These are phyloP conservation scores for Brachyhypopomus gauderio DNA, from an alignment of 2,113 vertebrate genomes.

Conservation along the genomic window DNA sequence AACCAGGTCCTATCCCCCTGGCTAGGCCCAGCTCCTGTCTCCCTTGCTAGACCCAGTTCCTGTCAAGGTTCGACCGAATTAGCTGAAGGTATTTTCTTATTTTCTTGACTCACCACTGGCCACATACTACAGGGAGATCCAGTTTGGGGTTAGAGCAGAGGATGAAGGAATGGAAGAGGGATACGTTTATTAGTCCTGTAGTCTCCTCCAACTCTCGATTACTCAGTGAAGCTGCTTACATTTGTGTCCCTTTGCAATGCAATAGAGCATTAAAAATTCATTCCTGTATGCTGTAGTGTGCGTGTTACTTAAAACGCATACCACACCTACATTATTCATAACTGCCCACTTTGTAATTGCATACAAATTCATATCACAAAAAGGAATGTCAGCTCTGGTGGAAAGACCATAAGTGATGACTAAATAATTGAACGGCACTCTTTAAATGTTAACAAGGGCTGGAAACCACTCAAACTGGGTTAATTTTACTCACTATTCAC, in stretches of 20 bases:
- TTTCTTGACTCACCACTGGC: not conserved
- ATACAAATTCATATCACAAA: conserved; percentile 56
- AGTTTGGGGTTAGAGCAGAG: not conserved
- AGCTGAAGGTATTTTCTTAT: conserved; percentile 36
- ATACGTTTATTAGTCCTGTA: not conserved
- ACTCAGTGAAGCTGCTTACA: not conserved
- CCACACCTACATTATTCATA: conserved; percentile 13
- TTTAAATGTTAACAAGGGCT: conserved; percentile 65
- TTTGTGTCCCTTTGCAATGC: not conserved
- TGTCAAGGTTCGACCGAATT: conserved; percentile 37
- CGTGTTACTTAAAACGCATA: conserved; percentile 8
- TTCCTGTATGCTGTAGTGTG: not conserved
- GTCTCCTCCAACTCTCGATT: not conserved
- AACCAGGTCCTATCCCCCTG: no score
- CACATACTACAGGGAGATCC: not conserved
- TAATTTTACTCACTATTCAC: conserved; percentile 40
- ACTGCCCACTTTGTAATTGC: conserved; percentile 49
- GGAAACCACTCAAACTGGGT: conserved; percentile 50
- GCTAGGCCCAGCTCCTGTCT: no score
- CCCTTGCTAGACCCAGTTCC: not conserved
- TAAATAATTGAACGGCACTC: conserved; percentile 61
- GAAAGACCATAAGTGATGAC: conserved; percentile 50
- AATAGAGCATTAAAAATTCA: not conserved
- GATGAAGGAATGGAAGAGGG: not conserved
- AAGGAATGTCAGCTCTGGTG: conserved; percentile 44